Conservation (phyloP, 2,113 vertebrate species). For the Haplotaxodon microlepis region DNA sequence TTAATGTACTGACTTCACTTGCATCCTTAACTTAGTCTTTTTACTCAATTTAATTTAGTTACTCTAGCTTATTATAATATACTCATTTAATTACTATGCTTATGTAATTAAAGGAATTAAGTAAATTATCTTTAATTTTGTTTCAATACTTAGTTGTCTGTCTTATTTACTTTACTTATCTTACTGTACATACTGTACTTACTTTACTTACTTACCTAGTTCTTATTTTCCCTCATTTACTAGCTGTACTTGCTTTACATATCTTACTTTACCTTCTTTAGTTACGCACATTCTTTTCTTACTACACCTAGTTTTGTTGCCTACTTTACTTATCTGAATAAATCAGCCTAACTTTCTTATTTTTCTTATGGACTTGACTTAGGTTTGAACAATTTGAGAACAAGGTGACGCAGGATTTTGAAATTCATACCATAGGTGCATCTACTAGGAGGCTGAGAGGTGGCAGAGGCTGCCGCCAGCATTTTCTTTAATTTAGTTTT, state of each 20-base stretch:
- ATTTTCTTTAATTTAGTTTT: not conserved
- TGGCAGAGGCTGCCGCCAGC: not conserved
- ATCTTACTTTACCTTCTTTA: not conserved
- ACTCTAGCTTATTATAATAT: not conserved
- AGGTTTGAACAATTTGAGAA: not conserved
- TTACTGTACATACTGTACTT: not conserved
- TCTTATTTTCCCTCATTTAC: not conserved
- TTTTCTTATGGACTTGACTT: not conserved
- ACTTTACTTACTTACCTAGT: not conserved
- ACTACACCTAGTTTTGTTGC: not conserved
- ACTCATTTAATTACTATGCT: not conserved
- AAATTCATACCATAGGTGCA: not conserved
- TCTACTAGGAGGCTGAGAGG: not conserved
- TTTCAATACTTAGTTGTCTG: not conserved
- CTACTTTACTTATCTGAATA: not conserved
- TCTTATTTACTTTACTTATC: not conserved
- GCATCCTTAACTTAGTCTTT: not conserved
- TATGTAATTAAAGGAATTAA: not conserved
- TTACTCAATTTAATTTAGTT: not conserved
- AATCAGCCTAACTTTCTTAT: not conserved
- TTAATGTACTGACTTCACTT: not conserved
- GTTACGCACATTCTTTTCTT: not conserved
- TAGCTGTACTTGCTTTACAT: not conserved
- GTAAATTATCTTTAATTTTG: not conserved
- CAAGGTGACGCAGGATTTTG: not conserved